Percentiles rank a stretch among this genome's conserved stretches.
Evolutionary conservation across 2,113 vertebrate species (phyloP).

Genomic region (Sander lucioperca): DNA sequence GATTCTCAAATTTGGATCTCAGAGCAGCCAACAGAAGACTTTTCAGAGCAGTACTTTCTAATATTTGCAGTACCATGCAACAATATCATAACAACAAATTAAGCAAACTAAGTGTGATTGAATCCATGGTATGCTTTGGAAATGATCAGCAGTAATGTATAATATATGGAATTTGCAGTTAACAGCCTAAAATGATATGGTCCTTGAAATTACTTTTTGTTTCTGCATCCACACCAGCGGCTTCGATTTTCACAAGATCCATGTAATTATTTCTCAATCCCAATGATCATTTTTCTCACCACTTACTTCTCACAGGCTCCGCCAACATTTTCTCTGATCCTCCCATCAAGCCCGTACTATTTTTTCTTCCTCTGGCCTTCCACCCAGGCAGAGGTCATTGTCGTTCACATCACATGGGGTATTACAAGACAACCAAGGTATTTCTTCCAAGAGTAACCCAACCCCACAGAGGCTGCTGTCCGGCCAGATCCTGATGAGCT

Average conservation of each 20-base stretch:
- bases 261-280: conserved; percentile 28
- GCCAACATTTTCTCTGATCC: conserved; percentile 51
- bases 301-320: conserved; percentile 18
- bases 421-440: conserved; percentile 48
- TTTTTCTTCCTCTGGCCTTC: background rate
- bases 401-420: conserved; percentile 46
- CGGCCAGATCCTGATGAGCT: conserved; percentile 69
- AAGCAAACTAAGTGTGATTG: background rate
- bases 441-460: conserved; percentile 53
- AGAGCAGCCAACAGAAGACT: background rate
- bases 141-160: conserved; percentile 5
- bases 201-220: conserved; percentile 16
- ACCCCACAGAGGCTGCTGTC: conserved; percentile 45
- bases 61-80: background rate
- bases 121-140: background rate
- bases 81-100: background rate
- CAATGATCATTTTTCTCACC: conserved; percentile 42
- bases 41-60: background rate
- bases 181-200: background rate
- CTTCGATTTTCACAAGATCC: conserved; percentile 38
- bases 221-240: conserved; percentile 16
- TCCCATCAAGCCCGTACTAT: conserved; percentile 28
- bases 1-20: background rate
- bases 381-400: conserved; percentile 37
- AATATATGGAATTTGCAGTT: background rate